Evolutionary conservation across 2,888 invertebrate genomes (phyloP), one percentile per base, ranked within the genome.

Genomic region (Nineta flava): DNA sequence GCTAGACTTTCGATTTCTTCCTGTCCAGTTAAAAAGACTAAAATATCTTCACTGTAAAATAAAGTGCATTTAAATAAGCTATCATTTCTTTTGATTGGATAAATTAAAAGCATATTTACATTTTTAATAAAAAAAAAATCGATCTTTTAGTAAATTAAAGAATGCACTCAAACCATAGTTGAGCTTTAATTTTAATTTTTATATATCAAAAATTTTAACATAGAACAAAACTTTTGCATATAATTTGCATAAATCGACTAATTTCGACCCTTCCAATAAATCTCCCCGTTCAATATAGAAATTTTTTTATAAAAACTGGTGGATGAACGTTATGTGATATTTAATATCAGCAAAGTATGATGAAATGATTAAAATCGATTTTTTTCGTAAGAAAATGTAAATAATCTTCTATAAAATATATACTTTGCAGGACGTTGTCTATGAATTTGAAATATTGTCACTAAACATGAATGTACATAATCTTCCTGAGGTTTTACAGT

Each of bases 1-100:
- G 80, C 81, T 55, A 85, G 76, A n/a, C 81, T 75, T 68, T 95
- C 94, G 55, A 96, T 95, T 75, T 96, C 95, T 67, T 96, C 95
- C 70, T 95, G 94, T 1, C 96, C 96, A 46, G 95, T 95, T 51
- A 96, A 70, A 69, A 96, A 96, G 38, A 94, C 86, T 49, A 96
- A 71, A 56, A 96, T 86, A 64, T 93, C 92, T 57, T 93, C 81
- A 60, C 87, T 88, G 65, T 57, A 77, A 77, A 51, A 54, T 51
- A 56, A 58, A 56, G 51, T 6, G 49, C 3, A 40, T 17, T 6
- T 19, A 1, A 45, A 13, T 26, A 35, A 34, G 15, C 2, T 32
- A n/a, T n/a, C n/a, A 34, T 34, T 47, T 21, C 12, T 19, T 35
- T 26, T 38, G 16, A 4, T 42, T 13, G 5, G 12, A 44, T 41